Base-by-base conservation (phyloP, 1,140 invertebrate genomes). In the Capitella teleta region DNA sequence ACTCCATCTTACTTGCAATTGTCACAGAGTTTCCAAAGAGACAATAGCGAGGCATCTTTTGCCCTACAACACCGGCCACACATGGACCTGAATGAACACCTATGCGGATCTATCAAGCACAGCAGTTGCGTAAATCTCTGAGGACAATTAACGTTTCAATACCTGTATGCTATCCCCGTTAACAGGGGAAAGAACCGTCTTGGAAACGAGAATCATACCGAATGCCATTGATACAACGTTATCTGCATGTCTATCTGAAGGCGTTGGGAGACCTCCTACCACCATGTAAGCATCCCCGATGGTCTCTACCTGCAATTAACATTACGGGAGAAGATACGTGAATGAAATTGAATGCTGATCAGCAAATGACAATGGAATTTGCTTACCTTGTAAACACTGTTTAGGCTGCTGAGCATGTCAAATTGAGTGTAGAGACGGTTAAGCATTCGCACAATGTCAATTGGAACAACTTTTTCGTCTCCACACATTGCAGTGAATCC, bases 11-110 rank as follows among this genome's bases (percentile, higher is more conserved):
- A n/a, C 85, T 86, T 0, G 86, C 86, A 0, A 85, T 90, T 60
- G 88, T 88, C 0, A 89, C 64, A 1, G 70, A 64, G 25, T 66
- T 51, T 16, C 62, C 62, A 51, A 66, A 63, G 0, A 93, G 73
- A 61, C 88, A 93, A 63, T 89, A 93, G 57, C 89, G 82, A 0
- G 88, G 89, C 86, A 90, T 89, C 70, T 87, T 91, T 48, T 85
- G 82, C 0, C 88, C 89, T 3, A 93, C 89, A 6, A 93, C 86
- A 1, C 88, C 88, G 0, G 88, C 86, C 62, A 87, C 88, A 36
- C 86, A 84, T 1, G 84, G 83, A 59, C 59, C 59, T 18, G 59
- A 54, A 46, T 60, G 57, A 10, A 60, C 42, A 30, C 59, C 59
- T 21, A 51, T 44, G 23, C 49, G 37, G 19, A 51, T 40, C 40